phyloP scores from a whole-genome alignment of 2,888 invertebrate genomes.

The Coelopa pilipes region DNA sequence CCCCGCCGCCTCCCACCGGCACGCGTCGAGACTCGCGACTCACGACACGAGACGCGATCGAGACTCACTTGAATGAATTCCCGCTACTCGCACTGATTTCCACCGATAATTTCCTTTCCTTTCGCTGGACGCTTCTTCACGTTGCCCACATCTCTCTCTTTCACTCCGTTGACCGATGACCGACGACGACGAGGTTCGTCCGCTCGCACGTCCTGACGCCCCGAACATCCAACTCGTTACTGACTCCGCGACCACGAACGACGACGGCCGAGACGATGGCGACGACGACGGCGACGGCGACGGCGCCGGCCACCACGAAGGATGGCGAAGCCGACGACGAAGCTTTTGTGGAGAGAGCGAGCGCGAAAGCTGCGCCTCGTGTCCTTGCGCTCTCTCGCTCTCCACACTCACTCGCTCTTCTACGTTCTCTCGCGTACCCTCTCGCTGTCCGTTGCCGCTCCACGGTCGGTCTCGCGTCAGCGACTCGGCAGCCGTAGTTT shows the following conservation, averaged over 20 bases:
- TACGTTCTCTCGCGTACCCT: background rate
- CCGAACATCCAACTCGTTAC: conserved; percentile 29
- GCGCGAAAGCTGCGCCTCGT: conserved; percentile 14
- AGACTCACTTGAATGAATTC: background rate
- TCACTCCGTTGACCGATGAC: background rate
- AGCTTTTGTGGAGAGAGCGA: conserved; percentile 29
- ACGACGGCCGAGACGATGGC: conserved; percentile 19
- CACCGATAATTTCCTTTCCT: background rate
- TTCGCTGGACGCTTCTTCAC: background rate
- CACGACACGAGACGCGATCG: too few species aligned
- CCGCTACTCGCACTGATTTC: background rate
- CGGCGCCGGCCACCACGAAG: background rate
- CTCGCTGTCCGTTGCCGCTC: background rate
- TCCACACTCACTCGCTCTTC: background rate
- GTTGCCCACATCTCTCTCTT: background rate
- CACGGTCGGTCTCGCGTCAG: background rate
- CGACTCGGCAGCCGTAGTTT: conserved; percentile 13
- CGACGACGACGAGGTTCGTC: too few species aligned
- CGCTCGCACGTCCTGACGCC: background rate
- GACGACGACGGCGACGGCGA: too few species aligned
- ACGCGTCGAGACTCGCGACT: too few species aligned
- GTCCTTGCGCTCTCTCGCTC: conserved; percentile 5
- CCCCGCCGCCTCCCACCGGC: too few species aligned
- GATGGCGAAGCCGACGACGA: background rate
- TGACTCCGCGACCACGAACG: background rate